These are phyloP conservation scores for Periplaneta americana DNA, from an alignment of 1,140 invertebrate genomes.

Conservation along the genomic window DNA sequence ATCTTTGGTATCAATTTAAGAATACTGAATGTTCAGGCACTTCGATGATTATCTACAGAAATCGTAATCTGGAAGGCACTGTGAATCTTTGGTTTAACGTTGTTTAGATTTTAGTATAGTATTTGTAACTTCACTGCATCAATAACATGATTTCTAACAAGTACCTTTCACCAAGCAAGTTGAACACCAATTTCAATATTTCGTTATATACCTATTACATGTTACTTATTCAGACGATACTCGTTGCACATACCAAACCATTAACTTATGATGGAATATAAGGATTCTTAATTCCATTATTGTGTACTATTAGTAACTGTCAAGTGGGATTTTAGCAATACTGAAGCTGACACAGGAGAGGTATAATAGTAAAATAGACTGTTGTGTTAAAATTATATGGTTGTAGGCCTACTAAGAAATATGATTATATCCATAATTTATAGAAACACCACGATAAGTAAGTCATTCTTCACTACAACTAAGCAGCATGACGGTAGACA, in stretches of 20 bases:
- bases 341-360: no score
- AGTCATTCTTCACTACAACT: not conserved
- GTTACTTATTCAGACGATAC: not conserved
- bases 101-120: not conserved
- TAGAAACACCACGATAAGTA: not conserved
- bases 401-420: no score
- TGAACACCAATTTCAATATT: no score
- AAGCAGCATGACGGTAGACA: not conserved
- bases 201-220: not conserved
- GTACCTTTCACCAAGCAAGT: no score
- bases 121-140: no score
- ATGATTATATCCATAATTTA: not conserved
- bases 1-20: not conserved
- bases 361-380: no score
- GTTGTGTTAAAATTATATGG: not conserved
- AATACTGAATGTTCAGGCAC: not conserved
- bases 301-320: no score
- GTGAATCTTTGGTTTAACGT: not conserved
- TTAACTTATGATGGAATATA: not conserved
- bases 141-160: no score
- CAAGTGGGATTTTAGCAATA: no score
- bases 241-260: not conserved
- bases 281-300: not conserved
- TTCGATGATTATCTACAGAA: no score
- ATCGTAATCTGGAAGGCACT: not conserved